Conservation (phyloP, 1,140 invertebrate genomes). For the Drosophila rufa region DNA sequence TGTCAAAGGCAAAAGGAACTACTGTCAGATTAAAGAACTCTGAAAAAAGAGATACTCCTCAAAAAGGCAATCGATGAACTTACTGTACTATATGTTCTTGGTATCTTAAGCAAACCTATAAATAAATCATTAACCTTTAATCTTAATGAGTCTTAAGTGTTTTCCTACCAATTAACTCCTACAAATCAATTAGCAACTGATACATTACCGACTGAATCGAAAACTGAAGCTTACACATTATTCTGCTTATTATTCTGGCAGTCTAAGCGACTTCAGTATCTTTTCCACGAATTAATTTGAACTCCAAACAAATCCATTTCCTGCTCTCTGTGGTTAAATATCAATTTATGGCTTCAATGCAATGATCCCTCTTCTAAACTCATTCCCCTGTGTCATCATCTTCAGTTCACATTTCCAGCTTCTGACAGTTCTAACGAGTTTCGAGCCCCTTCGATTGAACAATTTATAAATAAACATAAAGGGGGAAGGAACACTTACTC, state of each 20-base stretch:
- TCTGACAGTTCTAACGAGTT: slow-evolving; percentile 60
- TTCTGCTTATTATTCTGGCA: too few relatives aligned
- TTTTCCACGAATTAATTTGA: neutral
- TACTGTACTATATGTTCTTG: too few relatives aligned
- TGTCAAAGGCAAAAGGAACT: neutral
- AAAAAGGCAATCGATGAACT: neutral
- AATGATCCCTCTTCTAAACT: neutral
- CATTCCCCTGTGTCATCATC: neutral
- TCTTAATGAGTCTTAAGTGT: neutral
- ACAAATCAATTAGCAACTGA: neutral
- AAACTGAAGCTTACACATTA: neutral
- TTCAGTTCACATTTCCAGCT: slow-evolving; percentile 3
- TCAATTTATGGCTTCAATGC: slow-evolving; percentile 19
- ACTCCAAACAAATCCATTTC: slow-evolving; percentile 8
- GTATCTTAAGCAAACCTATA: neutral
- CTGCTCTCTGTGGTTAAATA: slow-evolving; percentile 4
- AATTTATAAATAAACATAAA: slow-evolving; percentile 63
- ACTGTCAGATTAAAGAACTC: neutral
- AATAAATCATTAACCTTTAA: neutral
- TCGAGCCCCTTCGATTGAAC: slow-evolving; percentile 60
- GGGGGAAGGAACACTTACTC: slow-evolving; percentile 23
- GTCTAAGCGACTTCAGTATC: neutral
- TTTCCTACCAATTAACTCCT: neutral
- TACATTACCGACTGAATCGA: neutral
- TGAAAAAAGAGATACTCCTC: neutral